These are phyloP conservation scores for Hyposmocoma kahamanoa DNA, from an alignment of 1,140 invertebrate species.

Conservation along the genomic window DNA sequence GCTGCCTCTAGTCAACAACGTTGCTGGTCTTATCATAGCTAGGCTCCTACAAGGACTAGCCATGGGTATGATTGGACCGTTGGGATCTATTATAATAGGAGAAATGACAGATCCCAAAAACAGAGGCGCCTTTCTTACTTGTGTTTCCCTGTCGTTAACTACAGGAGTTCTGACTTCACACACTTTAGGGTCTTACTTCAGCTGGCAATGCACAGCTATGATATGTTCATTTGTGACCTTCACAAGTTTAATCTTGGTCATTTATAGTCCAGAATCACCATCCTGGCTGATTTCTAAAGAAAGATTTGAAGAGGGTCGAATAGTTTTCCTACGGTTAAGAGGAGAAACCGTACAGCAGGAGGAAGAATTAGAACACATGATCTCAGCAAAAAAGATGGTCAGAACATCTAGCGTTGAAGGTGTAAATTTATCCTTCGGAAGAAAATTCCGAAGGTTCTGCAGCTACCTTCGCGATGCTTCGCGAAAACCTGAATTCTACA, in stretches of 20 bases:
- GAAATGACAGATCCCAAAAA: slow-evolving; percentile 65
- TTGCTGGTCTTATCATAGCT: slow-evolving; percentile 42
- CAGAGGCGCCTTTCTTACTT: slow-evolving; percentile 50
- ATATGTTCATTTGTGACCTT: slow-evolving; percentile 57
- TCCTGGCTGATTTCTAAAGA: slow-evolving; percentile 58
- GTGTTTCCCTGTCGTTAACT: slow-evolving; percentile 53
- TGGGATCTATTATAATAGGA: slow-evolving; percentile 59
- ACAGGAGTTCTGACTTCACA: slow-evolving; percentile 54
- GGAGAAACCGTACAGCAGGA: slow-evolving; percentile 35
- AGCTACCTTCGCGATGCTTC: slow-evolving; percentile 33
- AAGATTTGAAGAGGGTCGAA: slow-evolving; percentile 41
- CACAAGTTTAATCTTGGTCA: slow-evolving; percentile 43
- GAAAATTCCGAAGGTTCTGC: slow-evolving; percentile 29
- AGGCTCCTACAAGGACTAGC: slow-evolving; percentile 56
- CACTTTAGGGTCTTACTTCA: slow-evolving; percentile 40
- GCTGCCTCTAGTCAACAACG: slow-evolving; percentile 43
- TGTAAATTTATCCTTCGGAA: slow-evolving; percentile 23
- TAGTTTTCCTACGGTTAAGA: slow-evolving; percentile 52
- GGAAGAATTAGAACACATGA: slow-evolving; percentile 52
- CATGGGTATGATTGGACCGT: slow-evolving; percentile 59
- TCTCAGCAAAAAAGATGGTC: slow-evolving; percentile 39
- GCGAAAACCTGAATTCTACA: slow-evolving; percentile 61
- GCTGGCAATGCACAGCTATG: slow-evolving; percentile 53
- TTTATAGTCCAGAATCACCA: slow-evolving; percentile 56
- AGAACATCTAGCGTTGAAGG: slow-evolving; percentile 42